phyloP scores from a whole-genome alignment of 92 coral and sea anemone species.

The Hydrozoanthus gracilis region DNA sequence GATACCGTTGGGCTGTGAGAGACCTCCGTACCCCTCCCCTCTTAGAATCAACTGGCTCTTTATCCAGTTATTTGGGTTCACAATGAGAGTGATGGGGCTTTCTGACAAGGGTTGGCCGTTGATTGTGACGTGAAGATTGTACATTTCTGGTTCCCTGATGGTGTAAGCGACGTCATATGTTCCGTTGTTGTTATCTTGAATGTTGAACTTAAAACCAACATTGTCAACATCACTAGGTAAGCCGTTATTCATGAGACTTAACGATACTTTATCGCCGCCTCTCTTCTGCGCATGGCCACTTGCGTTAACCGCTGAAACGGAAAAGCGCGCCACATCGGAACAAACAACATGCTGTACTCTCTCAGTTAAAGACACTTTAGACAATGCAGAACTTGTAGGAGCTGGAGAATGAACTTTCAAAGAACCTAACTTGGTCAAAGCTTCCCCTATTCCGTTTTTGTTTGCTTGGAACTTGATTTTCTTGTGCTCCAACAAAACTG shows the following conservation, averaged over 20 bases:
- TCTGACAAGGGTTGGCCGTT: conserved; percentile 66
- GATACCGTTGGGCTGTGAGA: conserved; percentile 78
- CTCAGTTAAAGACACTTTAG: conserved; percentile 50
- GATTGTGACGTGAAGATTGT: conserved; percentile 63
- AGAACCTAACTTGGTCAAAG: conserved; percentile 36
- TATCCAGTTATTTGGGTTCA: conserved; percentile 82
- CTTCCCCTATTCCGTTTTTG: conserved; percentile 44
- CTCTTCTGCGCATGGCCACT: conserved; percentile 64
- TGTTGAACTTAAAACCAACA: conserved; percentile 67
- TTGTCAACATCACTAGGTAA: conserved; percentile 61
- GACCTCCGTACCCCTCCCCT: conserved; percentile 77
- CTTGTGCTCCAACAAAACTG: neutral
- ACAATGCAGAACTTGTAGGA: conserved; percentile 67
- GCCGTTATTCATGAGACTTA: conserved; percentile 51
- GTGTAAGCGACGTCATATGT: conserved; percentile 70
- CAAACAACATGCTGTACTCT: conserved; percentile 61
- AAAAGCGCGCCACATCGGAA: conserved; percentile 72
- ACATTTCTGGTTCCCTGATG: conserved; percentile 68
- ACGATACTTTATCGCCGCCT: conserved; percentile 69
- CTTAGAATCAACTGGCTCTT: conserved; percentile 66
- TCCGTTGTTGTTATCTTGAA: conserved; percentile 71
- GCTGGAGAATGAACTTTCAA: conserved; percentile 37
- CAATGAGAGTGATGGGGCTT: conserved; percentile 71
- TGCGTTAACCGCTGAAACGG: conserved; percentile 73
- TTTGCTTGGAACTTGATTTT: conserved; percentile 46